phyloP scores from a whole-genome alignment of 2,113 vertebrate species.

The Alethe diademata region DNA sequence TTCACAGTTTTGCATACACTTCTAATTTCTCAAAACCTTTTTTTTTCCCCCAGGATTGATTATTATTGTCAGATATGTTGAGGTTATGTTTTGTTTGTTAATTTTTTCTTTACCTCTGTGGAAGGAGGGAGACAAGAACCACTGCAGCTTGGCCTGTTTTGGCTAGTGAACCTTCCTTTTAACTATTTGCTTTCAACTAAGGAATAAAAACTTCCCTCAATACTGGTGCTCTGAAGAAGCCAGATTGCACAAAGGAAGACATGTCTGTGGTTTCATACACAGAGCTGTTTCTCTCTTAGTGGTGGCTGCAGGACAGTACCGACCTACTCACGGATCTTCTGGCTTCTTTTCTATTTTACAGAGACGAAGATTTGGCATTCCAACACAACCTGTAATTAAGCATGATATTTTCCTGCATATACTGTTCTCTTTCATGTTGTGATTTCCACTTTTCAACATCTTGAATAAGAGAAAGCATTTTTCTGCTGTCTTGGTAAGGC shows the following conservation, averaged over 20 bases:
- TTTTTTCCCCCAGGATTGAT: rapidly evolving
- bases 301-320: not conserved
- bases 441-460: not conserved
- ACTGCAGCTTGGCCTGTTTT: not conserved
- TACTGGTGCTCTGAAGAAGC: not conserved
- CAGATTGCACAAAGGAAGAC: not conserved
- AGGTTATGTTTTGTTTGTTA: not conserved
- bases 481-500: not conserved
- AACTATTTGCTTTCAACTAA: not conserved
- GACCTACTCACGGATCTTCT: not conserved
- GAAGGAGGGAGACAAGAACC: not conserved
- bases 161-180: not conserved
- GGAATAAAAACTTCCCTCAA: not conserved
- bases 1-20: not conserved
- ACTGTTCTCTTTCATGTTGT: not conserved
- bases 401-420: not conserved
- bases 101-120: not conserved
- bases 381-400: not conserved
- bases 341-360: not conserved
- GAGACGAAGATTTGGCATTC: not conserved
- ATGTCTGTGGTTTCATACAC: not conserved
- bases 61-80: not conserved
- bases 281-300: not conserved
- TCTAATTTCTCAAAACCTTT: not conserved
- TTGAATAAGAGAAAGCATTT: not conserved